These are phyloP conservation scores for Lytechinus pictus DNA, from an alignment of 35 echinoderm and acorn worm species.

Conservation along the genomic window DNA sequence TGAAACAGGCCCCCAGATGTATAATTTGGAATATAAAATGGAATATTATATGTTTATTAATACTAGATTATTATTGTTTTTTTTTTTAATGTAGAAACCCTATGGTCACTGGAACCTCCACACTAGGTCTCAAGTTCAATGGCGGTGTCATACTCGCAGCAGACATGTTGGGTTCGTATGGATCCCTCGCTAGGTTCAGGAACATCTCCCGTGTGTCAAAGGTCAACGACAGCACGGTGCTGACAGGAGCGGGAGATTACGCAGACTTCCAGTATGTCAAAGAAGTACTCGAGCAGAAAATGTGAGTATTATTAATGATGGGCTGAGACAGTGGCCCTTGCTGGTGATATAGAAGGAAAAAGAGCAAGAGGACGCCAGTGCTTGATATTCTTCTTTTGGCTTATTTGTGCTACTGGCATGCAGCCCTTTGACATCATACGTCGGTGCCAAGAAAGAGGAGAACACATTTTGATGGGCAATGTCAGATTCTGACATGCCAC, in stretches of 20 bases:
- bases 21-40: too few relatives aligned
- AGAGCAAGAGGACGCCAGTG: too few relatives aligned
- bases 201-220: constrained; percentile 84
- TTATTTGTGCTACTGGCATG: too few relatives aligned
- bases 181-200: constrained; percentile 88
- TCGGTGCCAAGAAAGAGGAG: too few relatives aligned
- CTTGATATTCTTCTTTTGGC: too few relatives aligned
- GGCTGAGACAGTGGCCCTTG: too few relatives aligned
- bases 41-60: too few relatives aligned
- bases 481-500: too few relatives aligned
- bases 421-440: too few relatives aligned
- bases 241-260: constrained; percentile 86
- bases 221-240: constrained; percentile 79
- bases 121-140: constrained; percentile 93
- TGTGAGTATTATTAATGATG: constrained; percentile 69
- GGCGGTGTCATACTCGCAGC: constrained; percentile 93
- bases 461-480: too few relatives aligned
- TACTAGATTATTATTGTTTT: neutral
- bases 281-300: constrained; percentile 89
- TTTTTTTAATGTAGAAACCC: constrained; percentile 65
- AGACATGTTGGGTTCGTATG: constrained; percentile 97
- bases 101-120: constrained; percentile 95
- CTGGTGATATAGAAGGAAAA: too few relatives aligned
- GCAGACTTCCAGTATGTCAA: constrained; percentile 95
- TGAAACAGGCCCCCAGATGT: too few relatives aligned